phyloP scores from a whole-genome alignment of 2,797 vertebrate genomes.

The Ctenochaetus hawaiiensis region DNA sequence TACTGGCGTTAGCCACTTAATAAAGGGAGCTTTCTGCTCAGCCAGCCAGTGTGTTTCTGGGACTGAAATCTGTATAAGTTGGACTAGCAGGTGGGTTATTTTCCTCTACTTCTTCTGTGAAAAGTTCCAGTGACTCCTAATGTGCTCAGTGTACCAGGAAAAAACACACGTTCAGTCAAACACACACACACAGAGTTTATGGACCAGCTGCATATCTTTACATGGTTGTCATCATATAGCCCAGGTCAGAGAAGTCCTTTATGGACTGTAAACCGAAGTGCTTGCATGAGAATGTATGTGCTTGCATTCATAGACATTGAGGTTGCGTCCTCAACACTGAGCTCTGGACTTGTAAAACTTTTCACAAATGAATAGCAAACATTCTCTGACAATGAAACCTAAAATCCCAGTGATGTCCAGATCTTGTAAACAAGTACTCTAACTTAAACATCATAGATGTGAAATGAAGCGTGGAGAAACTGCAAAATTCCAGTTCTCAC shows the following conservation, averaged over 20 bases:
- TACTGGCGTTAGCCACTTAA: slow-evolving; percentile 31
- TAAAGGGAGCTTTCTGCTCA: slow-evolving; percentile 46
- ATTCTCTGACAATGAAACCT: too few species aligned
- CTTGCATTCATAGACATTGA: slow-evolving; percentile 2
- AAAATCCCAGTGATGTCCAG: neutral
- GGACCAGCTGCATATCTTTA: slow-evolving; percentile 57
- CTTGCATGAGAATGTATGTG: slow-evolving; percentile 17
- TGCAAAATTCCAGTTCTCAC: neutral
- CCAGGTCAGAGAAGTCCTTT: slow-evolving; percentile 30
- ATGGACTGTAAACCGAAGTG: slow-evolving; percentile 29
- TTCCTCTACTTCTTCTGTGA: slow-evolving; percentile 17
- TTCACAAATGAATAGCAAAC: too few species aligned
- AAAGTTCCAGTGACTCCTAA: slow-evolving; percentile 32
- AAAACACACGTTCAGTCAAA: slow-evolving; percentile 18
- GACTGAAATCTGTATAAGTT: slow-evolving; percentile 38
- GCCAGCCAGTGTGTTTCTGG: slow-evolving; percentile 34
- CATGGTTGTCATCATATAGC: slow-evolving; percentile 41
- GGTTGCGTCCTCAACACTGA: neutral
- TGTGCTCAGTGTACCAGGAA: slow-evolving; percentile 12
- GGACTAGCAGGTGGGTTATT: slow-evolving; percentile 49
- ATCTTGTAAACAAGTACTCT: slow-evolving; percentile 20
- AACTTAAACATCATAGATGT: slow-evolving; percentile 6
- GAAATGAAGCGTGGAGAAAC: slow-evolving; percentile 8
- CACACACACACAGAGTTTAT: slow-evolving; percentile 23
- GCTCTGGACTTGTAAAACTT: neutral